phyloP scores from a whole-genome alignment of 1,140 invertebrate genomes.

The Micrasema minimum region DNA sequence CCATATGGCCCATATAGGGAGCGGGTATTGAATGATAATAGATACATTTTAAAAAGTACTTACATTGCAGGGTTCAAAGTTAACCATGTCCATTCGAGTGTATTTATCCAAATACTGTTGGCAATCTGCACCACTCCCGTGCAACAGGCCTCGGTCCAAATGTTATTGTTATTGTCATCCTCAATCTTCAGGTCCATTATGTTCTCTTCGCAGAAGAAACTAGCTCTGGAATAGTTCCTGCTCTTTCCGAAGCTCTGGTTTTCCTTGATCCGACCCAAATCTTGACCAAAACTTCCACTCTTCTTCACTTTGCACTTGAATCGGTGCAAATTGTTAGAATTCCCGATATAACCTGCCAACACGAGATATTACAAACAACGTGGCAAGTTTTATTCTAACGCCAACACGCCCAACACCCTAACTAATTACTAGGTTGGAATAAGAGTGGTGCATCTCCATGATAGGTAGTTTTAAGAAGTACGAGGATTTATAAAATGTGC shows the following conservation, averaged over 20 bases:
- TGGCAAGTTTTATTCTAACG: too few relatives aligned
- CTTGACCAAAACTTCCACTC: slow-evolving; percentile 2
- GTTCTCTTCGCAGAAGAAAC: slow-evolving; percentile 5
- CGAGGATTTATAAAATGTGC: too few relatives aligned
- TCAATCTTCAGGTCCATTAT: slow-evolving; percentile 21
- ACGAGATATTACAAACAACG: too few relatives aligned
- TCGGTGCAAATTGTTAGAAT: slow-evolving; percentile 17
- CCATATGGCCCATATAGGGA: too few relatives aligned
- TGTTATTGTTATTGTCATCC: slow-evolving; percentile 35
- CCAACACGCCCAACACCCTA: too few relatives aligned
- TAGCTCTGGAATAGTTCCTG: slow-evolving; percentile 1
- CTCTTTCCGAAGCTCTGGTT: not conserved
- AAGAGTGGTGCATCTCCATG: too few relatives aligned
- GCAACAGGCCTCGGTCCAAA: slow-evolving; percentile 7
- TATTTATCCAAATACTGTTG: slow-evolving; percentile 33
- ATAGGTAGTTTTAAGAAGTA: too few relatives aligned
- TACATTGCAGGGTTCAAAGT: slow-evolving; percentile 45
- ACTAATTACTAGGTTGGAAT: too few relatives aligned
- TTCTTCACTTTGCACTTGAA: slow-evolving; percentile 25
- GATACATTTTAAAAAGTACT: too few relatives aligned
- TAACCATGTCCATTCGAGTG: slow-evolving; percentile 38
- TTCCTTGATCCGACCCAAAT: not conserved
- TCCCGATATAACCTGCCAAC: slow-evolving; percentile 5
- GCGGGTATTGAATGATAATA: too few relatives aligned
- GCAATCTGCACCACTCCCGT: not conserved